Conservation (phyloP, 92 coral and sea anemone species). For the Palythoa caribaeorum region DNA sequence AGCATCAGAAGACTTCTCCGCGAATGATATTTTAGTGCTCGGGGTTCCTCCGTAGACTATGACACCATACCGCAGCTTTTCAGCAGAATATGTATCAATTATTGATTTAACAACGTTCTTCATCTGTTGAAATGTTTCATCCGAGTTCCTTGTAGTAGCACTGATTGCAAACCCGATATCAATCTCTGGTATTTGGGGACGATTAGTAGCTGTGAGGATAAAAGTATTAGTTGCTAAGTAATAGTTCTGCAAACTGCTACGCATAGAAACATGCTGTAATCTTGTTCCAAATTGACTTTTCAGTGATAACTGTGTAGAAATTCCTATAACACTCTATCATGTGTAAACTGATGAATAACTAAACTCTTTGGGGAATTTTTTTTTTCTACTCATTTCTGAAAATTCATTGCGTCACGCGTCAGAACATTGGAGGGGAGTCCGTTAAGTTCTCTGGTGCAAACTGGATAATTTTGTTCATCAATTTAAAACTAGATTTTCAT, state of each 20-base stretch:
- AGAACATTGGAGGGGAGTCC: too few relatives aligned
- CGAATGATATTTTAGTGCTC: slow-evolving; percentile 42
- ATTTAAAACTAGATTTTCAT: too few relatives aligned
- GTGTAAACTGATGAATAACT: too few relatives aligned
- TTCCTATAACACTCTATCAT: background rate
- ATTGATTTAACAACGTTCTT: slow-evolving; percentile 50
- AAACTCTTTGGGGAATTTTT: too few relatives aligned
- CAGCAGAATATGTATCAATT: slow-evolving; percentile 52
- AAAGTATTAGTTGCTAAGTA: background rate
- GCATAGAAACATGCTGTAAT: too few relatives aligned
- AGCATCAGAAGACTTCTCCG: slow-evolving; percentile 24
- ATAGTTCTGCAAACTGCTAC: too few relatives aligned
- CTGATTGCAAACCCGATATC: slow-evolving; percentile 67
- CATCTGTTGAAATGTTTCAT: slow-evolving; percentile 35
- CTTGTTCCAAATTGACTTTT: too few relatives aligned
- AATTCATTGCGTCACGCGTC: too few relatives aligned
- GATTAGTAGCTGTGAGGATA: slow-evolving; percentile 6
- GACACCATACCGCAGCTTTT: slow-evolving; percentile 48
- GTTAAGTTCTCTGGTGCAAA: too few relatives aligned
- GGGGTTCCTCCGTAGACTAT: slow-evolving; percentile 55
- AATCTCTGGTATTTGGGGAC: slow-evolving; percentile 39
- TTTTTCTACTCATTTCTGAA: too few relatives aligned
- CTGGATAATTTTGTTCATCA: too few relatives aligned
- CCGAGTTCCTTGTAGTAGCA: slow-evolving; percentile 43
- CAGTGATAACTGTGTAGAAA: background rate